A percentile compares a stretch with the other conserved stretches of the same genome.
These are phyloP conservation scores for Epinephelus fuscoguttatus DNA, from an alignment of 2,113 vertebrate species.

Conservation along the genomic window DNA sequence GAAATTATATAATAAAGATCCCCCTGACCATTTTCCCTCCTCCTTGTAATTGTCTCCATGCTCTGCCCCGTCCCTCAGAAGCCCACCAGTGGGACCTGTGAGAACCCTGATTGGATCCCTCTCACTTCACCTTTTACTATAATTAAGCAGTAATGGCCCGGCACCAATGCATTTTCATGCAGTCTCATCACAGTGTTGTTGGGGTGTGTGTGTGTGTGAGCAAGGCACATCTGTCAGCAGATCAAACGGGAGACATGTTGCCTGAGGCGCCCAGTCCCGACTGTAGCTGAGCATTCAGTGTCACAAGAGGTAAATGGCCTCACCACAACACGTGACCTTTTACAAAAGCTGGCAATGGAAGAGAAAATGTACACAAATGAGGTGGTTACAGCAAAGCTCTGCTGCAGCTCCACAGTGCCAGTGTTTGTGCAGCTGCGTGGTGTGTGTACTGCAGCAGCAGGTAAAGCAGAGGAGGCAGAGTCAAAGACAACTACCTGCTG, in stretches of 20 bases:
- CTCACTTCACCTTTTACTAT: conserved; percentile 16
- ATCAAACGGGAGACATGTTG: conserved; percentile 26
- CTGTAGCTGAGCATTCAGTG: conserved; percentile 15
- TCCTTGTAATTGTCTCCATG: background rate
- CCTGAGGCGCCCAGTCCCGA: background rate
- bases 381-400: conserved; percentile 21
- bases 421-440: conserved; percentile 83
- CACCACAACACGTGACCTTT: conserved; percentile 31
- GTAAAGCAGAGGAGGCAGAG: conserved; percentile 39
- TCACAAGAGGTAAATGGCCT: conserved; percentile 24
- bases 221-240: background rate
- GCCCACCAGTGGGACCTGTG: conserved; percentile 6
- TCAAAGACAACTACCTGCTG: conserved; percentile 50
- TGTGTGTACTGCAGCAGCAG: conserved; percentile 56
- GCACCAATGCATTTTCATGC: background rate
- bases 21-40: background rate
- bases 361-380: conserved; percentile 48
- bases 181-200: background rate
- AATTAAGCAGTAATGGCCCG: conserved; percentile 10
- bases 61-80: background rate
- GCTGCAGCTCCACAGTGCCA: conserved; percentile 13
- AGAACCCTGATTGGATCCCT: conserved; percentile 6
- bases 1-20: conserved; percentile 2
- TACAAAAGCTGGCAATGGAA: conserved; percentile 45
- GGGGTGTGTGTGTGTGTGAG: conserved; percentile 10